Conservation (phyloP, 2,888 invertebrate species). For the Podotricha telesiphe region DNA sequence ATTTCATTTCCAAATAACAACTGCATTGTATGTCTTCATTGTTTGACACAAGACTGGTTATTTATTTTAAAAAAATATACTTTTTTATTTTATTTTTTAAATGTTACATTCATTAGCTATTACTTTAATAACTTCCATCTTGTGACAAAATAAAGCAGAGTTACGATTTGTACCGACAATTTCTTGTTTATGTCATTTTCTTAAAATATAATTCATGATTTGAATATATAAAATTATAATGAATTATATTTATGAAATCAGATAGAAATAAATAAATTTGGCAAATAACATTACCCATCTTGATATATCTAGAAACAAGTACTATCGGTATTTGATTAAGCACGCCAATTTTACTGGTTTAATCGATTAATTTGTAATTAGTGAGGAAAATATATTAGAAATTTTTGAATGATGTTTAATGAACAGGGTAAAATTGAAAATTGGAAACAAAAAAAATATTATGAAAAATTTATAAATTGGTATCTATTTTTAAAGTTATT, state of each 20-base stretch:
- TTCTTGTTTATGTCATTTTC: conserved; percentile 5
- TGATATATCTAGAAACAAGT: neutral
- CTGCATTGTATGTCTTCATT: conserved; percentile 44
- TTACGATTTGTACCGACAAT: conserved; percentile 24
- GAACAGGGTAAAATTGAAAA: too few species aligned
- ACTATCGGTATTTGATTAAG: conserved; percentile 29
- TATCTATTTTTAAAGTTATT: too few species aligned
- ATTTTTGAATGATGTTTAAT: neutral
- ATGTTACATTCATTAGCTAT: neutral
- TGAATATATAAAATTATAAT: neutral
- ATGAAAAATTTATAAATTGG: too few species aligned
- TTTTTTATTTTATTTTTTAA: conserved; percentile 12
- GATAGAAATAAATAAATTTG: neutral
- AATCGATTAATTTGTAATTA: neutral
- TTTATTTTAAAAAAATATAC: conserved; percentile 30
- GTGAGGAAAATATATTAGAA: neutral
- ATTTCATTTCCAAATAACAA: conserved; percentile 18
- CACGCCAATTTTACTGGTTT: conserved; percentile 34
- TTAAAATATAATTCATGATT: conserved; percentile 8
- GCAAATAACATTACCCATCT: neutral
- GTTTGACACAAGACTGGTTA: conserved; percentile 27
- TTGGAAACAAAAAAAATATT: too few species aligned
- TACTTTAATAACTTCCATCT: conserved; percentile 24
- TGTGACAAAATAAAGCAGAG: conserved; percentile 26
- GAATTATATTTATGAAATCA: neutral